These are phyloP conservation scores for Sycobia sp. DNA, from an alignment of 1,140 invertebrate genomes.

Conservation along the genomic window DNA sequence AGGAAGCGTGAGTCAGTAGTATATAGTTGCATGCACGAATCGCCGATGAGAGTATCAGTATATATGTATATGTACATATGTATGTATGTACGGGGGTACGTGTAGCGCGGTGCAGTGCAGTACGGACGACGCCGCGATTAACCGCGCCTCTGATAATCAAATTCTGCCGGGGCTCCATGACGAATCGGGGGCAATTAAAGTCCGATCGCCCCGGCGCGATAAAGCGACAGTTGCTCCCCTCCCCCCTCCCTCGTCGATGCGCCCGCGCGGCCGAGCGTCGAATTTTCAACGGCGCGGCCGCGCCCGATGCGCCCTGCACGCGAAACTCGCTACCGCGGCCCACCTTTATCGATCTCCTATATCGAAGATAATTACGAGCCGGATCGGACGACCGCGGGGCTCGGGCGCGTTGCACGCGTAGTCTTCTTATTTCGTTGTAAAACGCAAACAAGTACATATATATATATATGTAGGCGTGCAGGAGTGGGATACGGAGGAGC, in stretches of 20 bases:
- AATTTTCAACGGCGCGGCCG: conserved; percentile 5
- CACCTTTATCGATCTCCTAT: conserved; percentile 27
- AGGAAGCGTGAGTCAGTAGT: conserved; percentile 52
- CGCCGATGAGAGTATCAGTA: conserved; percentile 25
- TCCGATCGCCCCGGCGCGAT: conserved; percentile 55
- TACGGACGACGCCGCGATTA: no score
- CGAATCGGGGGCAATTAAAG: conserved; percentile 62
- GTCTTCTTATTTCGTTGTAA: no score
- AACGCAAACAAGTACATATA: no score
- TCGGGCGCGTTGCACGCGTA: no score
- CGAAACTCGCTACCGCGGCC: conserved; percentile 19
- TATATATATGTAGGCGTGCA: no score
- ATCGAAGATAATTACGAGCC: conserved; percentile 18
- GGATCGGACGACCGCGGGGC: no score
- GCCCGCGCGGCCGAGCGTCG: conserved; percentile 33
- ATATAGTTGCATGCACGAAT: conserved; percentile 54
- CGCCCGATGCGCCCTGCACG: neutral
- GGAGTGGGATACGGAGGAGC: neutral
- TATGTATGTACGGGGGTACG: no score
- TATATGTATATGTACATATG: neutral
- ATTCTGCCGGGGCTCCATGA: conserved; percentile 58
- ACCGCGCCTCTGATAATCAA: conserved; percentile 61
- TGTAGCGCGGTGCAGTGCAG: neutral
- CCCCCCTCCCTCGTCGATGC: conserved; percentile 45
- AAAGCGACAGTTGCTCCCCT: conserved; percentile 47